Base-by-base conservation (phyloP, 2,113 vertebrate species). In the Callospermophilus lateralis region DNA sequence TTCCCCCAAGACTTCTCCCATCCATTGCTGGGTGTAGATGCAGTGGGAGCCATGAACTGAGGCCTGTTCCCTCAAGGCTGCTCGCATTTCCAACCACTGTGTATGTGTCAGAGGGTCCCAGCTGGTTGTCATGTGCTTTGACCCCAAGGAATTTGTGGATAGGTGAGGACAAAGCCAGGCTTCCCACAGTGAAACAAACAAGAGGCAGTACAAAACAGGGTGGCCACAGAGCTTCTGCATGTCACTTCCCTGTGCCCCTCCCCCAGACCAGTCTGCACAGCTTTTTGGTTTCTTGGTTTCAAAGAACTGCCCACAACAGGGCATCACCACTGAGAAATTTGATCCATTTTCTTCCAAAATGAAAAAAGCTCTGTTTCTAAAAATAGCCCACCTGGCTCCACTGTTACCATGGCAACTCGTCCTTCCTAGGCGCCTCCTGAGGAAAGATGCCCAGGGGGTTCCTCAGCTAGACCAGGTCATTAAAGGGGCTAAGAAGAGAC, bases 401-500 rank as follows among this genome's bases (percentile, higher is more conserved):
- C 96, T 96, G 99, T 99, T 99, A 98, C 99, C 98, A 98, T 94
- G 97, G 98, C 98, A 99, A 99, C 99, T 9, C 22, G 93, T 98
- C 94, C 83, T 98, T 98, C 98, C 98, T 97, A 96, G 97, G 97
- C 97, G 98, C 98, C 91, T 93, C 77, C 70, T 80, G 90, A 88
- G n/a, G 26, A 24, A 77, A 89, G 81, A 34, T 34, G 8, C 19
- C 67, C 48, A 15, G 48, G 8, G 17, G 83, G 83, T 76, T 85
- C 68, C 83, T 78, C 2, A 8, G 86, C 10, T 55, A 80, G 42
- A 76, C 12, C 65, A 1, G 0, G 20, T 48, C 45, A 3, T 39
- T 37, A 8, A 67, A 48, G 37, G 61, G 51, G 5, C 74, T 28
- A 5, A 24, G 67, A 34, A 42, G 70, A 78, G 15, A 45, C 90